Percentiles rank a stretch among this genome's conserved stretches.
These are phyloP conservation scores for Solea senegalensis DNA, from an alignment of 2,113 vertebrate genomes.

Conservation along the genomic window DNA sequence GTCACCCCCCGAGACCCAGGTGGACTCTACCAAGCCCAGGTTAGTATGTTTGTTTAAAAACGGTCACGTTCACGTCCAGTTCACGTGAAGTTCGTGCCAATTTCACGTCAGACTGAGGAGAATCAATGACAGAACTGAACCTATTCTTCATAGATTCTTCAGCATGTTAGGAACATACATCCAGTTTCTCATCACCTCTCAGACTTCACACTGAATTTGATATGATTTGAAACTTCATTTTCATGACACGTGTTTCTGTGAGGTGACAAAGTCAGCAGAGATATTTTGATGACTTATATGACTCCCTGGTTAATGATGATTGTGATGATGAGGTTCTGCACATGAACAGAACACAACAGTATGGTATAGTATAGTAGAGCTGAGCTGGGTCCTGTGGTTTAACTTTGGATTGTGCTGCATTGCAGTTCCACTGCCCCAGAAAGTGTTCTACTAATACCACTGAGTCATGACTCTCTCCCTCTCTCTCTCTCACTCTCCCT, in stretches of 20 bases:
- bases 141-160: too few relatives aligned
- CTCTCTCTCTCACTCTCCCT: too few relatives aligned
- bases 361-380: background rate
- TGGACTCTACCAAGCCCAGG: constrained; percentile 96
- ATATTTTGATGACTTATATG: background rate
- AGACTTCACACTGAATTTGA: too few relatives aligned
- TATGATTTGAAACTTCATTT: too few relatives aligned
- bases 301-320: too few relatives aligned
- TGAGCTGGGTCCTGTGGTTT: background rate
- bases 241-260: too few relatives aligned
- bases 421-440: constrained; percentile 41
- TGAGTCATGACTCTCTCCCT: constrained; percentile 23
- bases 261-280: background rate
- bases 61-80: background rate
- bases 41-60: constrained; percentile 54
- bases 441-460: constrained; percentile 24
- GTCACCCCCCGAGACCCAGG: constrained; percentile 92
- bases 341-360: background rate
- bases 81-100: too few relatives aligned
- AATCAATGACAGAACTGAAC: too few relatives aligned
- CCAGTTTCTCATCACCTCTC: too few relatives aligned
- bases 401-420: constrained; percentile 25
- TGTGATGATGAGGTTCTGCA: background rate
- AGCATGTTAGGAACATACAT: too few relatives aligned
- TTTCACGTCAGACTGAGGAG: too few relatives aligned